phyloP scores from a whole-genome alignment of 2,888 invertebrate species.

The Myopa tessellatipennis region DNA sequence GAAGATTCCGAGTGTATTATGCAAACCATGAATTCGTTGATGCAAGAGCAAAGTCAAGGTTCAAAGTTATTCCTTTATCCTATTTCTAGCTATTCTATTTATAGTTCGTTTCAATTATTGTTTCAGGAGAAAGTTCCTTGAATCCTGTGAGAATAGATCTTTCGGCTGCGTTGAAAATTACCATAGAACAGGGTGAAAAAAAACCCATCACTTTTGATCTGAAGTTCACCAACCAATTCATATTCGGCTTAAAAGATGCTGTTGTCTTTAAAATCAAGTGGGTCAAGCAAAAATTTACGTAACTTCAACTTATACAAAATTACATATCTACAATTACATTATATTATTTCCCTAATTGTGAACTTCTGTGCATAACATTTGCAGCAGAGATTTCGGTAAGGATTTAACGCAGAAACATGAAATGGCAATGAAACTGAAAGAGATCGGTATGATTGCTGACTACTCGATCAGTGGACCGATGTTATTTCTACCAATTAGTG shows the following conservation, averaged over 20 bases:
- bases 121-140: constrained; percentile 53
- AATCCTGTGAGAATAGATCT: constrained; percentile 60
- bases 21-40: constrained; percentile 47
- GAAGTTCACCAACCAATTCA: constrained; percentile 56
- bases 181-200: constrained; percentile 57
- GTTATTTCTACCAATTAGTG: constrained; percentile 62
- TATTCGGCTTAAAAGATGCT: constrained; percentile 52
- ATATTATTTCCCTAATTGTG: not conserved
- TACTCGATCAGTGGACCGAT: constrained; percentile 62
- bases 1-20: constrained; percentile 55
- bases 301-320: too few relatives aligned
- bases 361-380: not conserved
- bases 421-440: constrained; percentile 39
- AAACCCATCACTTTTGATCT: constrained; percentile 64
- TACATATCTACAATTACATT: too few relatives aligned
- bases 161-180: constrained; percentile 53
- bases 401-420: constrained; percentile 49
- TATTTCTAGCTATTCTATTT: not conserved
- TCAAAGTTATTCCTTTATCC: not conserved
- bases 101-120: not conserved
- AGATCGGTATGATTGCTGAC: constrained; percentile 47
- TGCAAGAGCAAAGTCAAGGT: constrained; percentile 47
- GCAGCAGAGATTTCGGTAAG: constrained; percentile 54
- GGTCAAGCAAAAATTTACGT: constrained; percentile 30
- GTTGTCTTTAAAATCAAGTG: constrained; percentile 53